Evolutionary conservation across 37 sponge, comb jelly and placozoan genomes (phyloP).

Genomic region (Eunapius fragilis): DNA sequence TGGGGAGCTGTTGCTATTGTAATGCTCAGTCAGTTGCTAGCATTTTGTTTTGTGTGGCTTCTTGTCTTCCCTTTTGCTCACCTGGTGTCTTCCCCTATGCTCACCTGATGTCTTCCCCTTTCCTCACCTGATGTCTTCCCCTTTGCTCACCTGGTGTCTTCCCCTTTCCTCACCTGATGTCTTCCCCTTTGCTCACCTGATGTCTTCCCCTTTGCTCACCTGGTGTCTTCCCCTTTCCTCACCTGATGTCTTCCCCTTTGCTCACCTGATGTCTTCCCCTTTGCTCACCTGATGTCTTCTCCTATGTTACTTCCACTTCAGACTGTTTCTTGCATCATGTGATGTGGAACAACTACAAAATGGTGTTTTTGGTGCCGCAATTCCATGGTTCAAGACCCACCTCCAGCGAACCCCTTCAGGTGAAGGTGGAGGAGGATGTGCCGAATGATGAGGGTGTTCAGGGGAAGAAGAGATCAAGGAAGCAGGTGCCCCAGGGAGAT

Average conservation of each 20-base stretch:
- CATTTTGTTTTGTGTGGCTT: no score
- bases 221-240: background rate
- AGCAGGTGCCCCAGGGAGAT: no score
- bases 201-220: no score
- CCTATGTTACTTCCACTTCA: background rate
- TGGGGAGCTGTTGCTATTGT: no score
- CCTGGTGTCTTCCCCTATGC: no score
- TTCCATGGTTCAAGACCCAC: background rate
- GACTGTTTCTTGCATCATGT: slow-evolving; percentile 65
- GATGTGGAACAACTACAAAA: slow-evolving; percentile 46
- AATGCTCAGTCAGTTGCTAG: no score
- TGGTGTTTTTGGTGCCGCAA: slow-evolving; percentile 63
- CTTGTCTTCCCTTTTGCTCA: no score
- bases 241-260: background rate
- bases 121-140: no score
- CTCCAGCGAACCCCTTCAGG: background rate
- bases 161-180: no score
- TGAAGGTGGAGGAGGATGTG: background rate
- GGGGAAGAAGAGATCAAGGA: background rate
- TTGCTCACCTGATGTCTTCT: background rate
- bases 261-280: background rate
- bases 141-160: no score
- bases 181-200: no score
- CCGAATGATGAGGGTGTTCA: background rate
- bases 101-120: no score